Conservation (phyloP, 2,888 invertebrate species). For the Halictus ligatus region DNA sequence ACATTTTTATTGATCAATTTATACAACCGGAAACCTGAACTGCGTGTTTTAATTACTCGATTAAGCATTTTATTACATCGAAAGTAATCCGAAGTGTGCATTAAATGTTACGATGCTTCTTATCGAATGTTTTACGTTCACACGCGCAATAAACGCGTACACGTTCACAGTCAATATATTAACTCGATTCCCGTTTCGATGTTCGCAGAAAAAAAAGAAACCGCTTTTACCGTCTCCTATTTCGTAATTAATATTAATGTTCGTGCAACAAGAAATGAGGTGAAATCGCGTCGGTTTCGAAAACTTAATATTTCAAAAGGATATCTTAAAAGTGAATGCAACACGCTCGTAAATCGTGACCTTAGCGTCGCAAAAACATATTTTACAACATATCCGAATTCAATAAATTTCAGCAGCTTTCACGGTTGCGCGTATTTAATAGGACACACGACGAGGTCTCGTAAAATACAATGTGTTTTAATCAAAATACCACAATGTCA, state of each 20-base stretch:
- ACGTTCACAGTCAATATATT: background rate
- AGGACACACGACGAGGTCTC: background rate
- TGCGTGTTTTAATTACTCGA: background rate
- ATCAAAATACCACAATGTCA: background rate
- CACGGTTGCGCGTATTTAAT: background rate
- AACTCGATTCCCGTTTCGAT: background rate
- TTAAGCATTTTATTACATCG: background rate
- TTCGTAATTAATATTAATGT: constrained; percentile 7
- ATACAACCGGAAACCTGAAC: background rate
- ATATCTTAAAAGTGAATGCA: background rate
- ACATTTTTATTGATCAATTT: background rate
- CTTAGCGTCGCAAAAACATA: background rate
- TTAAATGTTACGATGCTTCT: background rate
- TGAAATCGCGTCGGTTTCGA: background rate
- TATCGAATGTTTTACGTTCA: background rate
- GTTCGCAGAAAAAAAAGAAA: background rate
- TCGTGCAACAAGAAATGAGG: background rate
- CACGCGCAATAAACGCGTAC: background rate
- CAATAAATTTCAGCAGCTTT: background rate
- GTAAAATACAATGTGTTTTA: background rate
- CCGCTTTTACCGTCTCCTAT: background rate
- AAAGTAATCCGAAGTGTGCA: background rate
- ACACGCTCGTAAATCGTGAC: background rate
- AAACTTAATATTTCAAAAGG: background rate
- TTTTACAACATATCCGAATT: background rate